phyloP scores from a whole-genome alignment of 2,113 vertebrate genomes.

The Speoplatyrhinus poulsoni region DNA sequence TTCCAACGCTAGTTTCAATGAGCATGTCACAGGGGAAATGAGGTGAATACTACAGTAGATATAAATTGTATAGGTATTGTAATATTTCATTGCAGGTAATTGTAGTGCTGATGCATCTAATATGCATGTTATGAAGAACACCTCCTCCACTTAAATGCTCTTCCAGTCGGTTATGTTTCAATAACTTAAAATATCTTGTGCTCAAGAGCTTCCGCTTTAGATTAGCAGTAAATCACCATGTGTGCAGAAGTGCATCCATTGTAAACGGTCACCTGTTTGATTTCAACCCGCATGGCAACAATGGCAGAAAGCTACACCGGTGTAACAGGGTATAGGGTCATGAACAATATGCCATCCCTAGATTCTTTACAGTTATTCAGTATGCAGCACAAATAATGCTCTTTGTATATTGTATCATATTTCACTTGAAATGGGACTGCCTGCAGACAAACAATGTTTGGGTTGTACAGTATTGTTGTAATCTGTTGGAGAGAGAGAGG shows the following conservation, averaged over 20 bases:
- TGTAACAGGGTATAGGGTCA: not conserved
- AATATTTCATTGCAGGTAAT: not conserved
- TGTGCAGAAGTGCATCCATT: not conserved
- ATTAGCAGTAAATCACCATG: slow-evolving; percentile 11
- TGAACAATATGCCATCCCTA: not conserved
- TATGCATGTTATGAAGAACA: slow-evolving; percentile 25
- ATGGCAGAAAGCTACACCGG: not conserved
- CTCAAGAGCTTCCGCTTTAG: slow-evolving; percentile 25
- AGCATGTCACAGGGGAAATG: not conserved
- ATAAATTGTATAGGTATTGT: too few relatives aligned
- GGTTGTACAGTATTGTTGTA: not conserved
- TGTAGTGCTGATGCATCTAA: slow-evolving; percentile 9
- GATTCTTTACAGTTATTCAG: not conserved
- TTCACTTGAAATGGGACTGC: not conserved
- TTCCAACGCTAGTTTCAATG: not conserved
- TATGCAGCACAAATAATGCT: not conserved
- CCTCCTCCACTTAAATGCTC: slow-evolving; percentile 27
- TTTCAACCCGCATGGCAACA: not conserved
- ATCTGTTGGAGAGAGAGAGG: slow-evolving; percentile 13
- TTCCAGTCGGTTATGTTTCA: not conserved
- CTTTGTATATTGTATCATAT: not conserved
- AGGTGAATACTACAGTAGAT: not conserved
- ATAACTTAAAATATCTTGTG: slow-evolving; percentile 22
- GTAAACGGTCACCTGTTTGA: not conserved
- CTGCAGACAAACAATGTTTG: not conserved